Percentiles rank a stretch among this genome's conserved stretches.
These are phyloP conservation scores for Enteromius trimaculatus DNA, from an alignment of 2,797 vertebrate genomes.

Conservation along the genomic window DNA sequence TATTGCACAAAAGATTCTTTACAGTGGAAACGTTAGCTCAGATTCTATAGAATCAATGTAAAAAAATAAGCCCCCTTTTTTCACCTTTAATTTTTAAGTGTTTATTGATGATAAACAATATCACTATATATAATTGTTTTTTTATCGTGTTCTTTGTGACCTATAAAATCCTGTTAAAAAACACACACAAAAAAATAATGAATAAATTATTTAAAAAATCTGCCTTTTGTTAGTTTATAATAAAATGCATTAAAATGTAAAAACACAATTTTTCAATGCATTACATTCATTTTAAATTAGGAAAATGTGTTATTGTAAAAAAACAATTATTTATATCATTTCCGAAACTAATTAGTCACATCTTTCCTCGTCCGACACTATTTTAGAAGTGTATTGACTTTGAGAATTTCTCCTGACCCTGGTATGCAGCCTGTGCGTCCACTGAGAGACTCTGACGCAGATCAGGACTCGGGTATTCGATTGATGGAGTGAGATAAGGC, in stretches of 20 bases:
- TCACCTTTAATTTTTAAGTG: not conserved
- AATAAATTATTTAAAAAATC: not conserved
- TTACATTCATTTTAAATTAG: not conserved
- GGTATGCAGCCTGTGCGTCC: not conserved
- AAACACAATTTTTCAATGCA: not conserved
- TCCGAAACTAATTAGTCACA: not conserved
- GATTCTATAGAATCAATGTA: not conserved
- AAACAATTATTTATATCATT: not conserved
- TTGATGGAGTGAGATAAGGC: constrained; percentile 32
- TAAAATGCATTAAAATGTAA: not conserved
- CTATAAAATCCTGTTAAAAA: not conserved
- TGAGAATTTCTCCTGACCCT: constrained; percentile 40
- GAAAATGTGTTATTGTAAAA: not conserved
- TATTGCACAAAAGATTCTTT: not conserved
- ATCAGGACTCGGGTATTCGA: constrained; percentile 19
- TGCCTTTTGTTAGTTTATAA: not conserved
- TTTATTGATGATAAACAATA: constrained; percentile 1
- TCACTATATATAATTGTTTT: not conserved
- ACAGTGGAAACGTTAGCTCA: not conserved
- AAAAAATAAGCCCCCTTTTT: not conserved
- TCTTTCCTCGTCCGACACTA: not conserved
- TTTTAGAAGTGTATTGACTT: constrained; percentile 45
- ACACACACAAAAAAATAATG: not conserved
- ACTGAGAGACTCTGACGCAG: constrained; percentile 16
- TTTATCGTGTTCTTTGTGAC: not conserved